phyloP scores from a whole-genome alignment of 2,888 invertebrate genomes.

The Melieria omissa region DNA sequence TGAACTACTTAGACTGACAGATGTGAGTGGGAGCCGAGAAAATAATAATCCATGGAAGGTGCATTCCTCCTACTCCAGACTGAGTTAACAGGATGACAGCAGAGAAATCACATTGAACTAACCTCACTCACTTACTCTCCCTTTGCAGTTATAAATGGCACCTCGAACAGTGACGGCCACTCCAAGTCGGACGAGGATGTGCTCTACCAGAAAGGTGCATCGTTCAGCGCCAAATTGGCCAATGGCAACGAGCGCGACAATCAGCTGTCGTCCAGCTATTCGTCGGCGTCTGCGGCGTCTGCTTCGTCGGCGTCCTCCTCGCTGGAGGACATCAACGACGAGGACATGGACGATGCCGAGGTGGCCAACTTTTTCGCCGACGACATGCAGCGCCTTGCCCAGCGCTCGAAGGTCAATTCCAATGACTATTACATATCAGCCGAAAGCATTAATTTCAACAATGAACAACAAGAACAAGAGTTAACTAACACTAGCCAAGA shows the following conservation, averaged over 20 bases:
- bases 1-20: too few relatives aligned
- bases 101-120: not conserved
- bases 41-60: not conserved
- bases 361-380: slow-evolving; percentile 41
- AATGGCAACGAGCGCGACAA: slow-evolving; percentile 52
- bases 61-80: not conserved
- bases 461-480: slow-evolving; percentile 46
- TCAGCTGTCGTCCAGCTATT: slow-evolving; percentile 41
- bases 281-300: slow-evolving; percentile 28
- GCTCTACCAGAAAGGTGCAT: slow-evolving; percentile 81
- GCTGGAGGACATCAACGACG: slow-evolving; percentile 30
- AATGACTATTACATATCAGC: slow-evolving; percentile 66
- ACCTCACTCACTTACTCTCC: slow-evolving; percentile 4
- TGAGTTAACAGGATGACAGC: too few relatives aligned
- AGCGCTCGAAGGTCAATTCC: slow-evolving; percentile 57
- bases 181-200: slow-evolving; percentile 75
- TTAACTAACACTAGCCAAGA: slow-evolving; percentile 37
- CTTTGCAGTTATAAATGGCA: slow-evolving; percentile 78
- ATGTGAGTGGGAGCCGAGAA: not conserved
- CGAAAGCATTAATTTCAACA: slow-evolving; percentile 59
- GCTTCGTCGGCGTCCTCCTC: slow-evolving; percentile 21
- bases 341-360: slow-evolving; percentile 35
- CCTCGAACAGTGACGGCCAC: slow-evolving; percentile 68
- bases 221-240: slow-evolving; percentile 80
- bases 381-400: slow-evolving; percentile 33